phyloP scores from a whole-genome alignment of 35 echinoderm and acorn worm genomes.

The Heliocidaris erythrogramma region DNA sequence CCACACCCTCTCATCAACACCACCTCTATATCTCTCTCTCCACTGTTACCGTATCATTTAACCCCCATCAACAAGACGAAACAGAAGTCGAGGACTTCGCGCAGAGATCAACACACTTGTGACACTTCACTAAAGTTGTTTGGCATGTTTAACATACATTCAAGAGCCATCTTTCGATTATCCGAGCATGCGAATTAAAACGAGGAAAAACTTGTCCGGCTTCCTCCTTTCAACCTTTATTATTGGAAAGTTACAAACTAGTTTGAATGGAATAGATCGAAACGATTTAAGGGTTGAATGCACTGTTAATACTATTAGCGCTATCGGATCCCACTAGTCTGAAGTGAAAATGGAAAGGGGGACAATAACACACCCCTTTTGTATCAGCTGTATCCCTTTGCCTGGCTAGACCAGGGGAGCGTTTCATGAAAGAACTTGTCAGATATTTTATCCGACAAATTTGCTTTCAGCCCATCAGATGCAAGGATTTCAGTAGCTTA shows the following conservation, averaged over 20 bases:
- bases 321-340: background rate
- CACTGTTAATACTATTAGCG: slow-evolving; percentile 11
- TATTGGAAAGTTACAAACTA: background rate
- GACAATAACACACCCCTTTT: background rate
- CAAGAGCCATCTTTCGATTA: background rate
- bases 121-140: background rate
- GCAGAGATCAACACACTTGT: background rate
- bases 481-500: too few relatives aligned
- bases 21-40: too few relatives aligned
- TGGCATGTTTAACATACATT: background rate
- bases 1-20: background rate
- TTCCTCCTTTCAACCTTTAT: background rate
- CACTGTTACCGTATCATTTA: background rate
- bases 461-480: too few relatives aligned
- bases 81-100: background rate
- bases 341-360: background rate
- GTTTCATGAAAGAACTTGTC: too few relatives aligned
- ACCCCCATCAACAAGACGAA: background rate
- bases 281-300: slow-evolving; percentile 17
- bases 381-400: background rate
- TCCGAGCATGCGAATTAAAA: background rate
- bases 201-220: background rate
- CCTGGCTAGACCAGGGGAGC: background rate
- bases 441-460: too few relatives aligned
- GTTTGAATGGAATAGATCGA: background rate